Evolutionary conservation across 2,888 invertebrate species (phyloP), one percentile per base, ranked within the genome.

Genomic region (Escarpia spicata): DNA sequence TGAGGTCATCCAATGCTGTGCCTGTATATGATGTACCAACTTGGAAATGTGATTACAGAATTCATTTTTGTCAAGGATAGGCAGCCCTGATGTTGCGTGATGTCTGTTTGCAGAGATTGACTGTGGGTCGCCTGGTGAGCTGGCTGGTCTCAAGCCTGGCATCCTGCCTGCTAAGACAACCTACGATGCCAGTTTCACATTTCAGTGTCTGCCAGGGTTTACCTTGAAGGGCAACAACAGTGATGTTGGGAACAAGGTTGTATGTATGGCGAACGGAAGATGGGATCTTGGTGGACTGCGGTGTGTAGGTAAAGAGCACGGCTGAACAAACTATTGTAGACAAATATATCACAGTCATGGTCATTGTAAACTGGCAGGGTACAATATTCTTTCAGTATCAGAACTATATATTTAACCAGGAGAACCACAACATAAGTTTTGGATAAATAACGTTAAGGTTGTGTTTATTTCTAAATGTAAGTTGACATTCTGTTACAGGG

Each of bases 401-500:
- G 52, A 52, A 6, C 52, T 52, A 52, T 52, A 9, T 52, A 52
- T 15, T 52, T 52, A 52, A 52, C 9, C 15, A 52, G 52, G 12
- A 52, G 9, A 15, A 12, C 52, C 9, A 37, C 37, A 9, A 52
- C 52, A 52, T 52, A 52, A 9, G 15, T 52, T 52, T 52, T 52
- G 15, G 52, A 9, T 52, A 9, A 52, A 52, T 52, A 52, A 52
- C 8, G 52, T 0, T 52, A 52, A 1, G 52, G 15, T 37, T 37
- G 37, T 37, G 37, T 52, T 52, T 52, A 52, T 52, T 52, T 52
- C 52, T 52, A 52, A 8, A 15, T 52, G 52, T 52, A 52, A 52
- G 52, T 52, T 75, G 19, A 75, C 26, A n/a, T 75, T 75, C 75
- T 75, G 75, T 75, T 75, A n/a, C 75, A 92, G 92, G 60, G n/a